These are phyloP conservation scores for Oscheius sp. DNA, from an alignment of 2,888 invertebrate genomes.

Conservation along the genomic window DNA sequence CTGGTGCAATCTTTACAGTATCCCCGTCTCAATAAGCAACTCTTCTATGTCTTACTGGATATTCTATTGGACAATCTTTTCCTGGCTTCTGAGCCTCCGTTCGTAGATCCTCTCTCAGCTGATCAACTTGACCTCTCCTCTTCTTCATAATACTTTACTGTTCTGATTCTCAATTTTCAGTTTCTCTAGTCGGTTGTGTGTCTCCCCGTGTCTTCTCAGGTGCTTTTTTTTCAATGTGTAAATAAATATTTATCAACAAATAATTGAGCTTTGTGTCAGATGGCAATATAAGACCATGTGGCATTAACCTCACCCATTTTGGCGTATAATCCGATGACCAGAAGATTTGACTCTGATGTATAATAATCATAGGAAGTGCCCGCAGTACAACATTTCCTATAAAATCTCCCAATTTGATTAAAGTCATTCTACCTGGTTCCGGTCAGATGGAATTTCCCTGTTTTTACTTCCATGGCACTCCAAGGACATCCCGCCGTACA, in stretches of 20 bases:
- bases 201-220: not conserved
- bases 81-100: slow-evolving; percentile 24
- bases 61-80: slow-evolving; percentile 35
- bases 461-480: slow-evolving; percentile 16
- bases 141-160: not conserved
- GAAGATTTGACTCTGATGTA: not conserved
- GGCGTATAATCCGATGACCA: not conserved
- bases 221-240: not conserved
- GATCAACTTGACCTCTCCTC: slow-evolving; percentile 1
- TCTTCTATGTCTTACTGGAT: slow-evolving; percentile 85
- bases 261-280: not conserved
- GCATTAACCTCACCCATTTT: not conserved
- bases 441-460: slow-evolving; percentile 4
- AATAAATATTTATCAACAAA: not conserved
- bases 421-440: slow-evolving; percentile 6
- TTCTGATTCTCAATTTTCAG: not conserved
- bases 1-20: slow-evolving; percentile 75
- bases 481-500: slow-evolving; percentile 21
- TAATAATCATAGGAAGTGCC: slow-evolving; percentile 23
- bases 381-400: slow-evolving; percentile 10
- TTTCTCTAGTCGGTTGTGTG: slow-evolving; percentile 12
- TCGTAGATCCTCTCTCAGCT: slow-evolving; percentile 27
- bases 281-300: slow-evolving; percentile 6
- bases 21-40: slow-evolving; percentile 79
- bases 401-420: not conserved